Conservation (phyloP, 2,113 vertebrate species). For the Microcebus jonahi region DNA sequence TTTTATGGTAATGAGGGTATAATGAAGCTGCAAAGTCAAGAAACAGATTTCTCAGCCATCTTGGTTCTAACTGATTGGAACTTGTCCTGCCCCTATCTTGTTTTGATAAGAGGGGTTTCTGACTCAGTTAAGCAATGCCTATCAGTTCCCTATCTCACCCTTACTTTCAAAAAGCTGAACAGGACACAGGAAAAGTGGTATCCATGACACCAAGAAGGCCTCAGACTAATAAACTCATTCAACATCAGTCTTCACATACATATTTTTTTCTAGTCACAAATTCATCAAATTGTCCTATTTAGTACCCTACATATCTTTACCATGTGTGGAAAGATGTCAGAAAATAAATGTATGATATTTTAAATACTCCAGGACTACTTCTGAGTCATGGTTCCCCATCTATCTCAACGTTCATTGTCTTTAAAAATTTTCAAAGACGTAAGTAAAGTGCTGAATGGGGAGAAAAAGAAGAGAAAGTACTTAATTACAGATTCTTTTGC, state of each 20-base stretch:
- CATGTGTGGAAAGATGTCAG: background rate
- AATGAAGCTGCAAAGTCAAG: too few relatives aligned
- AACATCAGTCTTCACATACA: background rate
- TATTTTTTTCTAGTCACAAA: background rate
- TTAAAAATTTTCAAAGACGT: background rate
- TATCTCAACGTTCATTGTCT: background rate
- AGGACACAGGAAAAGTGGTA: background rate
- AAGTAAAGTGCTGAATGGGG: background rate
- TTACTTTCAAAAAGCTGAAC: background rate
- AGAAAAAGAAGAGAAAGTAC: background rate
- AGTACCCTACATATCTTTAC: background rate
- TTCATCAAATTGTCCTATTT: background rate
- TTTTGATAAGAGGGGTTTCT: too few relatives aligned
- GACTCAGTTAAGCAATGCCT: too few relatives aligned
- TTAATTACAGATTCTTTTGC: background rate
- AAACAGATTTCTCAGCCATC: too few relatives aligned
- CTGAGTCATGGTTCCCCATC: background rate
- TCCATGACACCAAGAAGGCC: background rate
- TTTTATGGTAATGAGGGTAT: too few relatives aligned
- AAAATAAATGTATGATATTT: background rate
- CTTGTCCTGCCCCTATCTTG: too few relatives aligned
- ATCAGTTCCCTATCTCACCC: too few relatives aligned
- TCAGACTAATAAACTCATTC: background rate
- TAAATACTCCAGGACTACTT: background rate
- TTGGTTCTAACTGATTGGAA: too few relatives aligned